Evolutionary conservation across 1,140 invertebrate genomes (phyloP), one percentile per base, ranked within the genome.

Genomic region (Neoseiulus cucumeris): DNA sequence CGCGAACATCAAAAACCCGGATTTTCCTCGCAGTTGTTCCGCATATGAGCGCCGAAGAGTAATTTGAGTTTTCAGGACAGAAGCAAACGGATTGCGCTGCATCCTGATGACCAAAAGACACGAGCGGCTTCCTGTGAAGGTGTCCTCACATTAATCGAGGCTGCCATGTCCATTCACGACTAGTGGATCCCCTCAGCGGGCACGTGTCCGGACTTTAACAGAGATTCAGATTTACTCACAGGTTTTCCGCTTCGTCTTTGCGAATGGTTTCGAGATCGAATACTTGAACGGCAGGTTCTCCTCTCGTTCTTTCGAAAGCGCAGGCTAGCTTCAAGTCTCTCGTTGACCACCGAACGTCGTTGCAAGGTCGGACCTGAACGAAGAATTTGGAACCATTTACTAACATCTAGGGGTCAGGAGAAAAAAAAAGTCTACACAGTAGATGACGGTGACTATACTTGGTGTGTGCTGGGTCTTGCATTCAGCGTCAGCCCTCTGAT

Each of bases 81-180:
- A 59, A 59, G 33, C 51, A 59, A 12, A 59, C 51, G 12, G 51
- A 59, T 20, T 59, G 51, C 51, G 51, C 25, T n/a, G 51, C 51
- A 17, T 59, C 51, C 22, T 59, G 51, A 25, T 59, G 51, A 20
- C 25, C 51, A 9, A 59, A 59, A 14, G 25, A 33, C 25, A 59
- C 51, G 14, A 59, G 17, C 1, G 51, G 51, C 22, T 59, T 59
- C 2, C 51, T 59, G 33, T 18, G 22, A 59, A 4, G 33, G 33
- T 39, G 33, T 39, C 33, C 9, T 39, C 4, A n/a, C n/a, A n/a
- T n/a, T n/a, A n/a, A n/a, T n/a, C n/a, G n/a, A n/a, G n/a, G n/a
- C n/a, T n/a, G n/a, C n/a, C n/a, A n/a, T n/a, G n/a, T n/a, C n/a
- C n/a, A n/a, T n/a, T n/a, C n/a, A n/a, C n/a, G n/a, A n/a, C n/a